Percentiles rank a stretch among this genome's conserved stretches.
Conservation (phyloP, 92 coral and sea anemone species). For the Epizoanthus stellaris region DNA sequence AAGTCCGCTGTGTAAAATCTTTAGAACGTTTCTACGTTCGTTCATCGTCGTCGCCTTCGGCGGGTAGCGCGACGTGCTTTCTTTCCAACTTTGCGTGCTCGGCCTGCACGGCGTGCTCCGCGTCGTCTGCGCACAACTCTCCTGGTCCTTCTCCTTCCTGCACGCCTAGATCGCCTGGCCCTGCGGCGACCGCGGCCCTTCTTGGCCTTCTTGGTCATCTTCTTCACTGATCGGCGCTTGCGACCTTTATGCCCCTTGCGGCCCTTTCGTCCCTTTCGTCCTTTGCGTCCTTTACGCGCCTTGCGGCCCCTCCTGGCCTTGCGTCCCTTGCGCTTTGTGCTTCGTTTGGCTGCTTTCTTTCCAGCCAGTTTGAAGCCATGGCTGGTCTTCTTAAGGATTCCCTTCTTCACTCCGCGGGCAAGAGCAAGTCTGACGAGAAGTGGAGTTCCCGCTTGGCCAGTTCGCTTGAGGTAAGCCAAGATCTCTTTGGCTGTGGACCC, state of each 20-base stretch:
- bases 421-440: slow-evolving; percentile 70
- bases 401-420: slow-evolving; percentile 79
- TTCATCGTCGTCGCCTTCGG: slow-evolving; percentile 42
- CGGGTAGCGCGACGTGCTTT: slow-evolving; percentile 41
- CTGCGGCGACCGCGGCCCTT: slow-evolving; percentile 40
- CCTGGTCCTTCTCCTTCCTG: slow-evolving; percentile 26
- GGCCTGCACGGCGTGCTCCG: slow-evolving; percentile 24
- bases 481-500: slow-evolving; percentile 79
- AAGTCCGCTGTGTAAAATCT: background rate
- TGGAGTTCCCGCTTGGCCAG: slow-evolving; percentile 51
- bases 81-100: slow-evolving; percentile 35
- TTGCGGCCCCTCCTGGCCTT: slow-evolving; percentile 20
- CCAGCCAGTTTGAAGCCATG: slow-evolving; percentile 65
- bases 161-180: slow-evolving; percentile 36
- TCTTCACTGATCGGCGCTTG: slow-evolving; percentile 45
- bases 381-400: slow-evolving; percentile 65
- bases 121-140: slow-evolving; percentile 30
- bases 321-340: slow-evolving; percentile 36
- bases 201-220: slow-evolving; percentile 39
- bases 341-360: slow-evolving; percentile 34
- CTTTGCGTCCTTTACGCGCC: slow-evolving; percentile 21
- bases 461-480: slow-evolving; percentile 62
- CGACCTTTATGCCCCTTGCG: slow-evolving; percentile 46
- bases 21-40: background rate
- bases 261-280: slow-evolving; percentile 25